Evolutionary conservation across 2,797 vertebrate genomes (phyloP).

Genomic region (Microcaecilia unicolor): DNA sequence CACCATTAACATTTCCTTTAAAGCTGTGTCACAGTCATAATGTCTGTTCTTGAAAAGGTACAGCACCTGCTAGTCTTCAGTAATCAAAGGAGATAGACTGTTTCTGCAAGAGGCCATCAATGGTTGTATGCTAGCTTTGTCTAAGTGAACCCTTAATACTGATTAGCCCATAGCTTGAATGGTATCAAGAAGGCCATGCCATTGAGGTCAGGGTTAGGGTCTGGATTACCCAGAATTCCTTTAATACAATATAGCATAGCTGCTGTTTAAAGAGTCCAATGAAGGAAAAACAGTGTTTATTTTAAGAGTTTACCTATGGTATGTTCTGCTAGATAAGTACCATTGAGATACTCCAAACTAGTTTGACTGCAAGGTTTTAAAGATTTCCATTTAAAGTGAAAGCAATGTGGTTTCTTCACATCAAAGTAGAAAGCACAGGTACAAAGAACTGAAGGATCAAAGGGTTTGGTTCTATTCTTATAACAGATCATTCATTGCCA

Average conservation of each 20-base stretch:
- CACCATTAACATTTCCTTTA: conserved; percentile 43
- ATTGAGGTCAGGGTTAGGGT: neutral
- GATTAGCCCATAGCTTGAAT: neutral
- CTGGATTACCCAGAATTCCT: neutral
- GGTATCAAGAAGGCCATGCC: neutral
- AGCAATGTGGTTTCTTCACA: neutral
- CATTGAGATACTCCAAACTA: neutral
- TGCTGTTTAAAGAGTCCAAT: too few species aligned
- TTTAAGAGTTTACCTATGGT: neutral
- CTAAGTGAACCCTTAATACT: neutral
- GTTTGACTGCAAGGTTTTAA: neutral
- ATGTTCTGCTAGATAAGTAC: neutral
- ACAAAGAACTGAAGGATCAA: too few species aligned
- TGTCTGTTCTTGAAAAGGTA: conserved; percentile 11
- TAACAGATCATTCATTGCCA: too few species aligned
- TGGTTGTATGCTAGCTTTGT: neutral
- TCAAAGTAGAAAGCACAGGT: too few species aligned
- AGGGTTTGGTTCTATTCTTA: too few species aligned
- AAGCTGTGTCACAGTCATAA: conserved; percentile 52
- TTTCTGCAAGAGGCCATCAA: neutral
- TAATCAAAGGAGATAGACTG: neutral
- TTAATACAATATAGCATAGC: neutral
- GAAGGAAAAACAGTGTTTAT: neutral
- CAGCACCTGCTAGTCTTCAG: conserved; percentile 33
- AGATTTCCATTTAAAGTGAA: neutral